These are phyloP conservation scores for Tolmerus cingulatus DNA, from an alignment of 2,888 invertebrate genomes.

Conservation along the genomic window DNA sequence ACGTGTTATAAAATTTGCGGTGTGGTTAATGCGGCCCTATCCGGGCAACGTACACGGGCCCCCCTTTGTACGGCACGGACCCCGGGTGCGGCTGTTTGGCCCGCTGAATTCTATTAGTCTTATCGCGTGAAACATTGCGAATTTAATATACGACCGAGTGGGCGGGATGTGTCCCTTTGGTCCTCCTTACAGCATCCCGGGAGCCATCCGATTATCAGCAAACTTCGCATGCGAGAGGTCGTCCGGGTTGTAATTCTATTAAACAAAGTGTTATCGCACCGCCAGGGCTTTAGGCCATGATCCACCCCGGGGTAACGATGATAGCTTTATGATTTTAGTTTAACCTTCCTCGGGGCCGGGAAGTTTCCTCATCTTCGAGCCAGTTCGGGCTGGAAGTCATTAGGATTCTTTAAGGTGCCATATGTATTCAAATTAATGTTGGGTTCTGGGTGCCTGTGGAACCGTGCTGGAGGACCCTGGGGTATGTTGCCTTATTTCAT, in stretches of 20 bases:
- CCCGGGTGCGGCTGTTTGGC: not conserved
- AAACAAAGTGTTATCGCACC: slow-evolving; percentile 28
- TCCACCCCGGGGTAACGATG: not conserved
- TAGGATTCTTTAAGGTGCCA: not conserved
- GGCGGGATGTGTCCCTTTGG: slow-evolving; percentile 14
- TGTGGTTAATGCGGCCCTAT: not conserved
- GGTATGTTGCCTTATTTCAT: no score
- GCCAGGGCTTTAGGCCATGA: slow-evolving; percentile 2
- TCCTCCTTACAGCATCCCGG: slow-evolving; percentile 19
- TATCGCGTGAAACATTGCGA: slow-evolving; percentile 42
- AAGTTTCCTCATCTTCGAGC: not conserved
- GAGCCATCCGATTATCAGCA: slow-evolving; percentile 21
- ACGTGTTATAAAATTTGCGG: slow-evolving; percentile 36
- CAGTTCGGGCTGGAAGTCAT: not conserved
- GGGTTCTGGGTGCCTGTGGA: no score
- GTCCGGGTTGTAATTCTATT: slow-evolving; percentile 37
- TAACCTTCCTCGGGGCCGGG: not conserved
- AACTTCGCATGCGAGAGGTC: slow-evolving; percentile 26
- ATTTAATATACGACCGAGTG: slow-evolving; percentile 34
- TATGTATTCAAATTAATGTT: not conserved
- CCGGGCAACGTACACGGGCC: not conserved
- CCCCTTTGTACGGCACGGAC: not conserved
- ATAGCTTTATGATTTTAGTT: slow-evolving; percentile 30
- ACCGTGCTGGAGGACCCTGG: no score
- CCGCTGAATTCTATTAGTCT: slow-evolving; percentile 41